Base-by-base conservation (phyloP, 2,113 vertebrate genomes). In the Misgurnus mizolepis region DNA sequence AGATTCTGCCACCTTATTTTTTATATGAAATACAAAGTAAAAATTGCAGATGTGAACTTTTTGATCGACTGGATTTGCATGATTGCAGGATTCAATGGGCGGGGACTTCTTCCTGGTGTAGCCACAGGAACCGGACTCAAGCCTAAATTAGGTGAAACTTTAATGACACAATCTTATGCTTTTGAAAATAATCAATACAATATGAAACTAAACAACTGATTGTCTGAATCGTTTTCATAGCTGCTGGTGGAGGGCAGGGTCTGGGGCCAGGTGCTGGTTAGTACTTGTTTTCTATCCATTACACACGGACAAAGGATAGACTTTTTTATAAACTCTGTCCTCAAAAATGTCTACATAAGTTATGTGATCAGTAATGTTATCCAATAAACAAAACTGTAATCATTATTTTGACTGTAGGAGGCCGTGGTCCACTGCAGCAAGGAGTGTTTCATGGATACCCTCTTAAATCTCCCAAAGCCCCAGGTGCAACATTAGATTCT, bases 381-480 rank as follows among this genome's bases (percentile, higher is more conserved):
- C 11, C 2, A 14, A 53, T 12, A 2, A 58, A 58, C 0, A 56
- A n/a, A 56, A 56, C 55, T n/a, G 8, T 17, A 58, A 15, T 55
- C 53, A 18, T 8, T 66, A 2, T 18, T 58, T 45, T 41, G 6
- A 5, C 10, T 60, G 10, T 14, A 76, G 74, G 74, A 18, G 61
- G 74, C 0, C 60, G 61, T 66, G 95, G 93, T 69, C 94, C 27
- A 1, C 83, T 92, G 87, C 93, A 96, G 89, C 95, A 95, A 0
- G 97, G 98, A 75, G 94, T 98, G 17, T 97, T 98, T 72, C 93
- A 97, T 70, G 98, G 98, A 81, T 99, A 99, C 88, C 98, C 98
- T 53, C 97, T 99, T 68, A 98, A 96, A 91, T 92, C 96, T 60
- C 98, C 98, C 84, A 97, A 97, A 90, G 82, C 91, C 12, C 95